phyloP scores from a whole-genome alignment of 2,888 invertebrate species.

The Platycheirus albimanus region DNA sequence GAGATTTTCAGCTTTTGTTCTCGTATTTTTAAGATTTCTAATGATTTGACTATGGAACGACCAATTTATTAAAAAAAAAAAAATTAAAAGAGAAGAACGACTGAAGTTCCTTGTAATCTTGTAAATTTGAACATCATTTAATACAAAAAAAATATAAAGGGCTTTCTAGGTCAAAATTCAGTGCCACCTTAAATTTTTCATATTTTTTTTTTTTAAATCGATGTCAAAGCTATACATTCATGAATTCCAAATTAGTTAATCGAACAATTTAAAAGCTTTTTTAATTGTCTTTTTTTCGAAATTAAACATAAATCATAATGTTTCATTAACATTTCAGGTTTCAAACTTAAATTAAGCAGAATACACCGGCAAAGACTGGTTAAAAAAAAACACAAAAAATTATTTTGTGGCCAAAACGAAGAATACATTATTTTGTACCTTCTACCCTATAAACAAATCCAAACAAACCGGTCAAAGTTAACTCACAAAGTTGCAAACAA shows the following conservation, averaged over 20 bases:
- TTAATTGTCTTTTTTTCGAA: too few species aligned
- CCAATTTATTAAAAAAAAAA: too few species aligned
- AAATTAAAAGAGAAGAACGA: too few species aligned
- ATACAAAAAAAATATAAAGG: neutral
- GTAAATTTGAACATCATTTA: neutral
- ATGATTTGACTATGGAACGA: too few species aligned
- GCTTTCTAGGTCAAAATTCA: too few species aligned
- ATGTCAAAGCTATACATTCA: neutral
- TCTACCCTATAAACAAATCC: neutral
- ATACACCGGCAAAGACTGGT: neutral
- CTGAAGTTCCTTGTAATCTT: too few species aligned
- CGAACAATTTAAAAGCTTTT: too few species aligned
- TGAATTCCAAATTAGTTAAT: neutral
- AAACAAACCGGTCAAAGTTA: constrained; percentile 28
- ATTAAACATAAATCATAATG: neutral
- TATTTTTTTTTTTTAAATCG: neutral
- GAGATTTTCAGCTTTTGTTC: too few species aligned
- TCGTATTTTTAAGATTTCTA: too few species aligned
- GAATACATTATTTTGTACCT: too few species aligned
- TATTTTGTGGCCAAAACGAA: too few species aligned
- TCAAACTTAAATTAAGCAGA: neutral
- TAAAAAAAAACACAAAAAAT: neutral
- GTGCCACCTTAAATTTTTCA: neutral
- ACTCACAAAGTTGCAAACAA: constrained; percentile 9
- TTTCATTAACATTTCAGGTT: neutral